Evolutionary conservation across 2,888 invertebrate species (phyloP), one percentile per base, ranked within the genome.

Genomic region (Gandaritis pyraliata): DNA sequence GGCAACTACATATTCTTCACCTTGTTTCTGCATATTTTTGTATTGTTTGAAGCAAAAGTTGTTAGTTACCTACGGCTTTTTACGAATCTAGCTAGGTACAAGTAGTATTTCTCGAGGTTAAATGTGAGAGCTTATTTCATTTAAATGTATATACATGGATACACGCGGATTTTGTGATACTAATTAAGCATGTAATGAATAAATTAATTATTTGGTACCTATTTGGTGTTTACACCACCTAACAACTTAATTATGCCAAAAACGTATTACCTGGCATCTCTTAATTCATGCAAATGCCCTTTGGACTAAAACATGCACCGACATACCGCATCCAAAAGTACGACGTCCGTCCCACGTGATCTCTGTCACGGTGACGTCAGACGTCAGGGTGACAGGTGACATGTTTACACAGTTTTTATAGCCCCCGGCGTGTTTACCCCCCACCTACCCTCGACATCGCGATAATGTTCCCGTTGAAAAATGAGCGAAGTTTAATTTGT

Each of bases 331-430:
- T 63, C 63, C 64, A 57, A 39, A 23, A 12, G 13, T 36, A 45
- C 23, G 2, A 12, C 16, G 52, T 18, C 50, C 13, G 13, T 43
- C 48, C 43, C 58, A 65, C 60, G 65, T 64, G 51, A 47, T 60
- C 58, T 39, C 58, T 58, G 65, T 67, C 65, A 68, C 61, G 58
- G 62, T 53, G 65, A 64, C 67, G 68, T 66, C 69, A 70, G 69
- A 64, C 52, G 58, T 66, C 63, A 55, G 58, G 33, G 68, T 68
- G 72, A 72, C 72, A 71, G 69, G 72, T 73, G 75, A 75, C 73
- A 69, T 73, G 73, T 73, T 72, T 75, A 72, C 75, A 72, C 70
- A 62, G 66, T 70, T 68, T 70, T 70, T 70, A 70, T 66, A 64
- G 68, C 65, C 62, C 61, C 58, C 47, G 53, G 66, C 70, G 55